Evolutionary conservation across 2,113 vertebrate genomes (phyloP), one percentile per base, ranked within the genome.

Genomic region (Baryphthengus martii): DNA sequence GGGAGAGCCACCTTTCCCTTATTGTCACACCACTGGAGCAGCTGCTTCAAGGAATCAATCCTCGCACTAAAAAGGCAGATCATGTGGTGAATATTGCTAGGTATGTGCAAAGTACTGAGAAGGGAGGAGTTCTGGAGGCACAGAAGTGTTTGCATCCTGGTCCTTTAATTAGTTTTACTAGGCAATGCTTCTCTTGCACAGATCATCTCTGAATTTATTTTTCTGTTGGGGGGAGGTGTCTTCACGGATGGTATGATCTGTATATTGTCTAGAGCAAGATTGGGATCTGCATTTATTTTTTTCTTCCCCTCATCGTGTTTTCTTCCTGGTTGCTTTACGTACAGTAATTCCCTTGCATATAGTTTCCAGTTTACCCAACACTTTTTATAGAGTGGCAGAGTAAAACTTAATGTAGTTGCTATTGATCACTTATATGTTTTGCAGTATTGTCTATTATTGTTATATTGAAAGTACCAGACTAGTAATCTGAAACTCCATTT

Each of bases 1-100:
- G 99, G 91, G 99, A 99, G 96, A 99, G 99, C 96, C 99, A 99
- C 71, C 97, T 99, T 78, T 98, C 99, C 17, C 93, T 99, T 67
- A 98, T 99, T 59, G 99, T 99, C 29, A 99, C 99, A 1, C 98
- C 99, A 3, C 94, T 99, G 92, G 99, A 99, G 91, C 99, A 99
- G 93, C 98, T 99, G 10, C 97, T 99, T 49, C 99, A 99, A 95
- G 99, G 99, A 9, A 99, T 99, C 97, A 99, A 99, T 88, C 98
- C 99, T 74, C 99, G 99, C 92, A 99, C 98, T 55, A 98, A 99
- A 82, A 98, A 98, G 92, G 99, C 99, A 3, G 99, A 99, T 97
- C 99, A 99, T 16, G 99, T 99, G 49, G 99, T 99, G 87, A 99
- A 99, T 93, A 99, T 99, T 1, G 99, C 99, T 84, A 99, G 99